Evolutionary conservation across 2,888 invertebrate genomes (phyloP), one percentile per base, ranked within the genome.

Genomic region (Dermolepida albohirtum): DNA sequence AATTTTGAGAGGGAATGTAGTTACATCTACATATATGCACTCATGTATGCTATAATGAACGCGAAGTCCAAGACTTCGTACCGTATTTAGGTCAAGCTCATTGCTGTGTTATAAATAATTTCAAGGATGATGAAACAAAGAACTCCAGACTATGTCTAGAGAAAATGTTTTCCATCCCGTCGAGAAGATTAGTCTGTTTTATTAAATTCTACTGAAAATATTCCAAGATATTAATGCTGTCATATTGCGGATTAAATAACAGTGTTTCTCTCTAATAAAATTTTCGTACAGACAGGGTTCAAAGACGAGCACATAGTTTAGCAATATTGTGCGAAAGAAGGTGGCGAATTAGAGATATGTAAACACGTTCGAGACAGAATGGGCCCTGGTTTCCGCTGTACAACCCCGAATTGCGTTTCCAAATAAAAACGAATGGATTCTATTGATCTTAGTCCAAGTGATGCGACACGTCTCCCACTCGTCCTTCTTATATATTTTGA

Each of bases 41-140:
- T 22, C 6, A 57, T 34, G 43, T 27, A 12, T 14, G 5, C 12
- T 12, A 14, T 14, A 57, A 27, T 27, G 27, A 27, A 43, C 12
- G 43, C 14, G 43, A 8, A 22, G 49, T 22, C 22, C 43, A 16
- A 54, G 12, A 12, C 14, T 62, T 62, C 59, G 49, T 17, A n/a
- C 14, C n/a, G 14, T 14, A 62, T 47, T 62, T 62, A 27, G 59
- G 59, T 62, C 59, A 62, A 62, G 59, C 47, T 62, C 59, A 62
- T 62, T 47, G 59, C 59, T 62, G 59, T 62, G 47, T 47, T 62
- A 62, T 62, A 62, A 62, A 62, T 62, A 62, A 62, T 34, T 47
- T 62, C 59, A 62, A 62, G 14, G 59, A 47, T 47, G 44, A 62
- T 34, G 47, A 47, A 62, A 62, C 59, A 49, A 59, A 8, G 27